phyloP scores from a whole-genome alignment of 2,888 invertebrate species.

The Lasioglossum pauxillum region DNA sequence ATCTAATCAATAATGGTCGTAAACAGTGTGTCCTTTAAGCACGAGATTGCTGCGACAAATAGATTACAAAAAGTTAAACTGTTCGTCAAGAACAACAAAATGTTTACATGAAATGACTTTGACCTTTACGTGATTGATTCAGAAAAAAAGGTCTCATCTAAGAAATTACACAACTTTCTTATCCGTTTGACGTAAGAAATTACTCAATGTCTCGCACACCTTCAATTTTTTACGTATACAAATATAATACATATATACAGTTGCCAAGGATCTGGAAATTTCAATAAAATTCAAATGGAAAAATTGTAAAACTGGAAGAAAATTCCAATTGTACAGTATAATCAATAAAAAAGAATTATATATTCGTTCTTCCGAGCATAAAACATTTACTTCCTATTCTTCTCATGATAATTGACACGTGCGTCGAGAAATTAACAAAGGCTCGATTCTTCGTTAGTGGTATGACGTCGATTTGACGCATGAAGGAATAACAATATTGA shows the following conservation, averaged over 20 bases:
- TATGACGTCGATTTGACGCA: background rate
- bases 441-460: background rate
- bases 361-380: background rate
- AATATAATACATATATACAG: too few relatives aligned
- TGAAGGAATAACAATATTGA: background rate
- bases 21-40: background rate
- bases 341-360: constrained; percentile 14
- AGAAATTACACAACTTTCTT: background rate
- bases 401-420: background rate
- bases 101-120: background rate
- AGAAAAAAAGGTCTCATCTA: background rate
- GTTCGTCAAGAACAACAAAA: background rate
- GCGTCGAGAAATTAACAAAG: background rate
- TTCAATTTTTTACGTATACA: background rate
- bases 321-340: background rate
- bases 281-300: background rate
- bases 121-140: background rate
- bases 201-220: background rate
- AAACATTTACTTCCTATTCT: background rate
- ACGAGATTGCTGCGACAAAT: background rate
- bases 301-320: background rate
- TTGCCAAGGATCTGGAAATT: background rate
- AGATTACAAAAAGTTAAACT: background rate
- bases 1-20: background rate
- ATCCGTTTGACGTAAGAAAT: background rate